Conservation (phyloP, 2,888 invertebrate genomes). For the Eupsilia transversa region DNA sequence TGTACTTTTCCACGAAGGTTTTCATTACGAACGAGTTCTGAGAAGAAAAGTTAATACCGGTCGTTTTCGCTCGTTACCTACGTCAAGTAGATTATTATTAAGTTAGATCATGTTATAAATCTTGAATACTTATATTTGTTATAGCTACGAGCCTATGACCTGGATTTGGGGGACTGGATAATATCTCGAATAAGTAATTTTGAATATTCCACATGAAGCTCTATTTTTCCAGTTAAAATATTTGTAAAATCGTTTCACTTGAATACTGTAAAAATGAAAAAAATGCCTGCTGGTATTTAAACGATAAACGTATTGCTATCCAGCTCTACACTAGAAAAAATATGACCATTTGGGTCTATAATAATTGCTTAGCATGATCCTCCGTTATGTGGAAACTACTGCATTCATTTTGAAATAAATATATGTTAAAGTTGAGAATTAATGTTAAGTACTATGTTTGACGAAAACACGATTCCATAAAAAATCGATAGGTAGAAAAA, state of each 20-base stretch:
- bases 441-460: too few relatives aligned
- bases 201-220: constrained; percentile 4
- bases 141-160: not conserved
- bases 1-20: constrained; percentile 22
- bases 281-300: not conserved
- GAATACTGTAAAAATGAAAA: not conserved
- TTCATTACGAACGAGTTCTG: constrained; percentile 37
- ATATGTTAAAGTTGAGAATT: too few relatives aligned
- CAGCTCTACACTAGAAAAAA: not conserved
- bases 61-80: constrained; percentile 3
- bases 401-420: too few relatives aligned
- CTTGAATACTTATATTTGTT: not conserved
- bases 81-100: not conserved
- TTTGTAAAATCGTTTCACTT: not conserved
- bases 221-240: too few relatives aligned
- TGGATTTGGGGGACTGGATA: not conserved
- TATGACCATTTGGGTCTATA: too few relatives aligned
- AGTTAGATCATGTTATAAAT: not conserved
- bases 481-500: too few relatives aligned
- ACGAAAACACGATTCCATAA: too few relatives aligned
- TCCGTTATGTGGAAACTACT: too few relatives aligned
- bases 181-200: not conserved
- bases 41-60: constrained; percentile 38
- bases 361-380: too few relatives aligned
- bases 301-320: not conserved